Base-by-base conservation (phyloP, 2,888 invertebrate genomes). In the Mimumesa dahlbomi region DNA sequence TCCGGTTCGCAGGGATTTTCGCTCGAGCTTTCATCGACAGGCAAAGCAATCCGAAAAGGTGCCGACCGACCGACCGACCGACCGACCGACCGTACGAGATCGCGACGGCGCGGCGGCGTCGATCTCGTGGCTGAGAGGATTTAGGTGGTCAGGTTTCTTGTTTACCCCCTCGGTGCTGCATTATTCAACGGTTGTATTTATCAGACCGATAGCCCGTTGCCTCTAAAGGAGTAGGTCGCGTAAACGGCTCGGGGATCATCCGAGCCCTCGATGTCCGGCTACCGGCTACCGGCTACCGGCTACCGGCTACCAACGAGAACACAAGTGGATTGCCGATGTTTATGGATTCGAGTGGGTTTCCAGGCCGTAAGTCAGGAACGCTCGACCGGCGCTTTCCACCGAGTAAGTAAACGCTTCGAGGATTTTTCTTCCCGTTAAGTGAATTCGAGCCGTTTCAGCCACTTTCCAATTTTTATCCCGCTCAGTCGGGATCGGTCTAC, bases 131-230 rank as follows among this genome's bases (percentile, higher is more conserved):
- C 31, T n/a, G n/a, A 7, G 31, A 40, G 54, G 61, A 64, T 58
- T 58, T 63, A 57, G 57, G 69, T 46, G 83, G 84, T 85, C 77
- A 70, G 82, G 82, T 85, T 84, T 79, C 83, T 84, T 82, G 83
- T 84, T 85, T 82, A 81, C 83, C 79, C 77, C 75, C n/a, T 73
- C 70, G 67, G 82, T 75, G 75, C 73, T 87, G 85, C 85, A 87
- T 88, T 87, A 87, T 87, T 87, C 87, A 87, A 82, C 80, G 78
- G 67, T 80, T 79, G 83, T 87, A 88, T 88, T 88, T 87, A 88
- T 87, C 87, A 87, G 85, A 82, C 81, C 82, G 86, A 87, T 85
- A 84, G 84, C 81, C 46, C 50, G 57, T 49, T 63, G 48, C 54
- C 34, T 14, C 29, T 21, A 25, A 54, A 63, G 57, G 48, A 40